These are phyloP conservation scores for Epistrophe eligans DNA, from an alignment of 2,888 invertebrate species.

Conservation along the genomic window DNA sequence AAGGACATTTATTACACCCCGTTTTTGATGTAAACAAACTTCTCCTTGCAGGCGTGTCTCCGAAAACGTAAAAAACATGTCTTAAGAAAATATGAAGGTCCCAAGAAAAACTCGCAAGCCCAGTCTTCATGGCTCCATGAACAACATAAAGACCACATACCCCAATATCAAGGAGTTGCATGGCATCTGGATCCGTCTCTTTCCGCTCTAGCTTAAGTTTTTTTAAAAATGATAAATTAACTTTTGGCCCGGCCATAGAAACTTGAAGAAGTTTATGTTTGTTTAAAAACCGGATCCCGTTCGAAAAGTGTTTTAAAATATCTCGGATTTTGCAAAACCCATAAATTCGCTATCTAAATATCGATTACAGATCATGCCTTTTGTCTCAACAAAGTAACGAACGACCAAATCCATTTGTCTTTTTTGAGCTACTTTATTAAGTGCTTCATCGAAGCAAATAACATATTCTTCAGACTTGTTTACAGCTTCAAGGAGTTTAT, in stretches of 20 bases:
- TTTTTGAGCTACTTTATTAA: too few species aligned
- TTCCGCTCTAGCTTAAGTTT: not conserved
- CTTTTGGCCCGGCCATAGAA: not conserved
- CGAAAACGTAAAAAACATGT: not conserved
- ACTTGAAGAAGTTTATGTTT: too few species aligned
- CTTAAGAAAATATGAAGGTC: too few species aligned
- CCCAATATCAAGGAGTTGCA: not conserved
- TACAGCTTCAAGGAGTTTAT: too few species aligned
- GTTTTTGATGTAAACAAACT: not conserved
- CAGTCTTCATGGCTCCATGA: too few species aligned
- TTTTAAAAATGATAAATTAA: not conserved
- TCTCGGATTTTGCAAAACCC: not conserved
- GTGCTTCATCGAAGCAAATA: too few species aligned
- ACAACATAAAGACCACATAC: slow-evolving; percentile 1
- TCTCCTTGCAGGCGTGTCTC: not conserved
- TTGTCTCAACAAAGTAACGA: not conserved
- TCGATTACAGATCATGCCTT: not conserved
- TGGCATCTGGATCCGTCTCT: not conserved
- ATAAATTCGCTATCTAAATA: not conserved
- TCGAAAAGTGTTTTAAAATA: not conserved
- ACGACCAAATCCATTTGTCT: too few species aligned
- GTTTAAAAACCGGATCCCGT: not conserved
- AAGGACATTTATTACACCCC: not conserved
- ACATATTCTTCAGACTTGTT: too few species aligned
- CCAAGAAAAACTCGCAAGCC: too few species aligned